Base-by-base conservation (phyloP, 2,888 invertebrate genomes). In the Sialis fuliginosa region DNA sequence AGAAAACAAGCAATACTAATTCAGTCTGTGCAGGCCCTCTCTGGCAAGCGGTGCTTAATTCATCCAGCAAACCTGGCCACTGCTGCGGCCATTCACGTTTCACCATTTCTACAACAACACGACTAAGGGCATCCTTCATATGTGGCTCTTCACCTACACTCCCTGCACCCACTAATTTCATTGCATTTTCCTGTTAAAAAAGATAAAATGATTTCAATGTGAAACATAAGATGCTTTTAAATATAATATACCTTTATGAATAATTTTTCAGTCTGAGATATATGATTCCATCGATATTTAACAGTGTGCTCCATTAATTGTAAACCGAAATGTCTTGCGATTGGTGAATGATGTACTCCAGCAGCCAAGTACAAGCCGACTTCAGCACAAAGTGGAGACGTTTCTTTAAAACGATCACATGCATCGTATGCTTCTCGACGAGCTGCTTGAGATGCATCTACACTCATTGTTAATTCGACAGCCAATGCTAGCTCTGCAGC, bases 1-100 rank as follows among this genome's bases (percentile, higher is more conserved):
- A 67, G 59, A 95, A 87, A 8, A 93, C 83, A 55, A 90, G 74
- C 46, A 95, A 67, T 5, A 95, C 92, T 47, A 95, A 72, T 64
- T 93, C 91, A 8, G 90, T 90, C 61, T 91, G 92, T 44, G 79
- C 75, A 58, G 89, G 88, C 8, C 93, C 92, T 54, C 78, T 73
- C 8, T 77, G 71, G 60, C 89, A 88, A 1, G 89, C 81, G 55
- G 81, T 79, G 49, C 86, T 84, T 2, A 95, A 70, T 62, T 93
- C 92, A 0, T 76, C 70, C 33, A 95, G 64, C 33, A 96, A 64
- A 0, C 85, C 79, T 0, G 90, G 86, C 95, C 95, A 96, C 53
- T 93, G 88, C 60, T 95, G 95, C 0, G 96, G 96, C 96, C 95
- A 96, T 62, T 95, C 95, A 7, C 95, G 72, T 60, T 95, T 95